These are phyloP conservation scores for Sebastes vulpes DNA, from an alignment of 2,797 vertebrate genomes.

Conservation along the genomic window DNA sequence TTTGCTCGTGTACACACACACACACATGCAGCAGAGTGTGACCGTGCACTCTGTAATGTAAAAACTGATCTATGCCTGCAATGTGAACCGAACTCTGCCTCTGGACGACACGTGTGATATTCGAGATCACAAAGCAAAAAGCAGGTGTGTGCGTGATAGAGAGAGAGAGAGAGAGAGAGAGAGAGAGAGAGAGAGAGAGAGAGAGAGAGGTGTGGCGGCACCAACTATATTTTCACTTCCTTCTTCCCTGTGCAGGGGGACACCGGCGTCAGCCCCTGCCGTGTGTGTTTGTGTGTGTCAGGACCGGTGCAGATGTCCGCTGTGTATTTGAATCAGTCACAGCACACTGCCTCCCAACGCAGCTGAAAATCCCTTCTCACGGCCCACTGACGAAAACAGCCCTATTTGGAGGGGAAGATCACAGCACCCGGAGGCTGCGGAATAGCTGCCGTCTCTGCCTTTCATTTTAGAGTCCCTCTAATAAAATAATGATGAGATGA, in stretches of 20 bases:
- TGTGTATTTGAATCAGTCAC: slow-evolving; percentile 68
- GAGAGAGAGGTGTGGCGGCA: neutral
- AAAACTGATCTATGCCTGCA: neutral
- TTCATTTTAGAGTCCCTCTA: slow-evolving; percentile 26
- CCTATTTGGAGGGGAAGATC: slow-evolving; percentile 53
- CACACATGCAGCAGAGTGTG: neutral
- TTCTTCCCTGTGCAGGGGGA: slow-evolving; percentile 23
- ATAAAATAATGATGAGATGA: slow-evolving; percentile 45
- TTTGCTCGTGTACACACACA: neutral
- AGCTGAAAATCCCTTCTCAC: slow-evolving; percentile 58
- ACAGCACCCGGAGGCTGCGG: slow-evolving; percentile 18
- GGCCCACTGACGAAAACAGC: slow-evolving; percentile 47
- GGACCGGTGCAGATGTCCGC: slow-evolving; percentile 46
- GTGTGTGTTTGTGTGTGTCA: slow-evolving; percentile 44
- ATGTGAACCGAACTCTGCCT: slow-evolving; percentile 1
- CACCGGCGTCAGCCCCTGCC: slow-evolving; percentile 11
- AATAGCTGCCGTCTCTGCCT: slow-evolving; percentile 28
- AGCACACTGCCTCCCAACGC: slow-evolving; percentile 52
- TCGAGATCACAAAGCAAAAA: slow-evolving; percentile 17
- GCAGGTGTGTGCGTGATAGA: neutral
- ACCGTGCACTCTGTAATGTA: slow-evolving; percentile 1
- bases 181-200: neutral
- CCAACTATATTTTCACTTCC: slow-evolving; percentile 29
- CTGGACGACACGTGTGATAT: neutral
- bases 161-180: neutral